These are phyloP conservation scores for Pelochelys cantorii DNA, from an alignment of 2,797 vertebrate species.

Conservation along the genomic window DNA sequence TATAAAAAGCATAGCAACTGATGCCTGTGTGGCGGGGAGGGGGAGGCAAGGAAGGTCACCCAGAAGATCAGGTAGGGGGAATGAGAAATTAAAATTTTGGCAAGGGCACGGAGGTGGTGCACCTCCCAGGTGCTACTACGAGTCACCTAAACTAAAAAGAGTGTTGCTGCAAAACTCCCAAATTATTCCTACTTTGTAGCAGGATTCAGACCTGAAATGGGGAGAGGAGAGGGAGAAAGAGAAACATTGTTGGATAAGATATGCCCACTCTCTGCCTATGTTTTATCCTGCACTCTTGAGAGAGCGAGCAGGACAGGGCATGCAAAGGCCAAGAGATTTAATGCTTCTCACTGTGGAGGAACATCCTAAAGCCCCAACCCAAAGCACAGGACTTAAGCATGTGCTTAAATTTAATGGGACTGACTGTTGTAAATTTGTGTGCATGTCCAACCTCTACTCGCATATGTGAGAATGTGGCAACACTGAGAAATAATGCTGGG, in stretches of 20 bases:
- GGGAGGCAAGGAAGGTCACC: no score
- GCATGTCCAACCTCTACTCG: neutral
- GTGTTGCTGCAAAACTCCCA: neutral
- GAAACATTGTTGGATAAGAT: neutral
- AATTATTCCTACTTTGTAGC: neutral
- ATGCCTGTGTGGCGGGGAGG: no score
- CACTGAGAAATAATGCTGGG: neutral
- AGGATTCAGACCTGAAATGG: neutral
- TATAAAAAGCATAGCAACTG: neutral
- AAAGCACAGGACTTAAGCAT: fast-evolving
- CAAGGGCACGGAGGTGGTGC: no score
- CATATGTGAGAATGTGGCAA: neutral
- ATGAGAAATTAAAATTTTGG: no score
- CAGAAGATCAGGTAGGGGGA: no score
- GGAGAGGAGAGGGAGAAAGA: neutral
- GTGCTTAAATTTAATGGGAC: neutral
- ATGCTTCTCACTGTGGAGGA: neutral
- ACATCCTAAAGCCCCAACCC: neutral
- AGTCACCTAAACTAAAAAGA: neutral
- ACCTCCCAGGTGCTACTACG: no score
- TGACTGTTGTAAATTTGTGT: neutral
- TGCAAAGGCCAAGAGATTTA: neutral
- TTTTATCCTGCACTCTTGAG: neutral
- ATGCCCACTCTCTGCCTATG: neutral
- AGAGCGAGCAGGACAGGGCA: fast-evolving